Percentiles rank a stretch among this genome's conserved stretches.
Evolutionary conservation across 2,113 vertebrate genomes (phyloP).

Genomic region (Eupsittula cactorum): DNA sequence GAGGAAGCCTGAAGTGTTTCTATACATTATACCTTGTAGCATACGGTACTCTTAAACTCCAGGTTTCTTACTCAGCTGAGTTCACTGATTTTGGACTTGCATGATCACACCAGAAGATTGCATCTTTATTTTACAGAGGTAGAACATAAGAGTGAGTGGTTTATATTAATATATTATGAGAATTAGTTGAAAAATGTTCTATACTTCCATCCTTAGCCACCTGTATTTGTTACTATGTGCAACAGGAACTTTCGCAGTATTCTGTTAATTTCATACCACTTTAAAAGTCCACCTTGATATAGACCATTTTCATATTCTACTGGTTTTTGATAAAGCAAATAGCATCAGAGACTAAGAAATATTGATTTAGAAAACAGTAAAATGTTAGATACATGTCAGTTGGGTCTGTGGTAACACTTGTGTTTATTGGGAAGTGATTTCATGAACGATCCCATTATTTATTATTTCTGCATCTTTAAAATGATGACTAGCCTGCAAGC

Average conservation of each 20-base stretch:
- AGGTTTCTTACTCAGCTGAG: background rate
- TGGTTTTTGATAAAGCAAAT: background rate
- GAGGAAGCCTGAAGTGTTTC: background rate
- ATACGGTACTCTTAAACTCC: background rate
- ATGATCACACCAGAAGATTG: background rate
- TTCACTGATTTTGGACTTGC: background rate
- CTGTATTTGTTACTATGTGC: background rate
- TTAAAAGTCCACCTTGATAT: background rate
- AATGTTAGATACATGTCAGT: background rate
- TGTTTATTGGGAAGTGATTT: conserved; percentile 20
- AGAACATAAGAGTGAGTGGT: background rate
- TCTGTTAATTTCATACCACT: background rate
- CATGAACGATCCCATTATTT: conserved; percentile 34
- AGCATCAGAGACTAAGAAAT: background rate
- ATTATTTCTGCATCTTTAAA: conserved; percentile 58
- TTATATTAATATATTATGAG: background rate
- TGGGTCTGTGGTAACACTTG: background rate
- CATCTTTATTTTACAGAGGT: background rate
- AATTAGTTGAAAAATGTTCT: background rate
- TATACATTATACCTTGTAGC: background rate
- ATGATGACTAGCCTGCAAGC: conserved; percentile 28
- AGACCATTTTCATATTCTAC: background rate
- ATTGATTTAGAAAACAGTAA: background rate
- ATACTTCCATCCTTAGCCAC: background rate
- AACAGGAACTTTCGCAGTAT: background rate